These are phyloP conservation scores for Pocillopora damicornis DNA, from an alignment of 64 coral and sea anemone genomes.

Conservation along the genomic window DNA sequence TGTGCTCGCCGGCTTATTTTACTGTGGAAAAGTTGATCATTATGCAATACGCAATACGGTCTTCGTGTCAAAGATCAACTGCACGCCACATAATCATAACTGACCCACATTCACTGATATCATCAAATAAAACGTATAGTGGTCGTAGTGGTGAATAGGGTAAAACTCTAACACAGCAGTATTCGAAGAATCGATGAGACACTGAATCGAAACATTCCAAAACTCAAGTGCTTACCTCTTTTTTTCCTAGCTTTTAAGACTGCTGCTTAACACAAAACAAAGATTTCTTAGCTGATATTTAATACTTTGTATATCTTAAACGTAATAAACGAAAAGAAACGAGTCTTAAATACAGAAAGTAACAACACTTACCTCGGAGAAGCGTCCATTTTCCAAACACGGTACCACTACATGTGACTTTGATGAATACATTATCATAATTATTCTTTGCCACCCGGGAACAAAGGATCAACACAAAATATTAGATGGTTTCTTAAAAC, in stretches of 20 bases:
- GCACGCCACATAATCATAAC: not conserved
- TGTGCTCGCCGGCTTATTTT: no score
- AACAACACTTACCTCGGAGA: no score
- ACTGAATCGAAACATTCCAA: conserved; percentile 48
- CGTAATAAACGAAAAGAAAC: conserved; percentile 46
- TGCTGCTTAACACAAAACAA: conserved; percentile 38
- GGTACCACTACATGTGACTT: no score
- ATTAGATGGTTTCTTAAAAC: conserved; percentile 28
- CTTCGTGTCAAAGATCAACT: no score
- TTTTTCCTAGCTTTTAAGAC: conserved; percentile 28
- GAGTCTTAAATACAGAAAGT: no score
- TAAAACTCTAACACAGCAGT: not conserved
- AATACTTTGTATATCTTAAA: conserved; percentile 19
- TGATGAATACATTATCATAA: not conserved
- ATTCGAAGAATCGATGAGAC: conserved; percentile 37
- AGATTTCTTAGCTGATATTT: not conserved
- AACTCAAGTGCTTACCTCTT: conserved; percentile 45
- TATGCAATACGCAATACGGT: not conserved
- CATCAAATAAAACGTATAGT: not conserved
- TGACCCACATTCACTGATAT: conserved; percentile 40
- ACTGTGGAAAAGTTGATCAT: not conserved
- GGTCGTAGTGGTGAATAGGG: no score
- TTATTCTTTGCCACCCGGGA: conserved; percentile 17
- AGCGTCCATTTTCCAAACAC: no score
- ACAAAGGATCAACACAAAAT: conserved; percentile 29